A percentile compares a stretch with the other conserved stretches of the same genome.
Conservation (phyloP, 2,797 vertebrate genomes). For the Danio tinwini region DNA sequence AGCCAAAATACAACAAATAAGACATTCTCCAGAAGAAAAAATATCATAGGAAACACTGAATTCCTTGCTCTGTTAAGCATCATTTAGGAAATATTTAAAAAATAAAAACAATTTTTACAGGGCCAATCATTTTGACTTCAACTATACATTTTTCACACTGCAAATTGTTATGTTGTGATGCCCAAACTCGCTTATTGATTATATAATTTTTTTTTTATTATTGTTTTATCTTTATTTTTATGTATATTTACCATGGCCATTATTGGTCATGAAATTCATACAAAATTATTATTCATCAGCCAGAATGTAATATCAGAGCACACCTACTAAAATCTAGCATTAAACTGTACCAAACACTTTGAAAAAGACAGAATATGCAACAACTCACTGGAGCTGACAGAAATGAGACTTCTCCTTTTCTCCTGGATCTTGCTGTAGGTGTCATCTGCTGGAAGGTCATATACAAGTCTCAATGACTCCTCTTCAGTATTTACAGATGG, state of each 20-base stretch:
- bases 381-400: conserved; percentile 74
- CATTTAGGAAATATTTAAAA: too few species aligned
- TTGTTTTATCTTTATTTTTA: not conserved
- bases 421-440: conserved; percentile 74
- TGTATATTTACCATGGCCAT: not conserved
- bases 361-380: not conserved
- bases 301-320: not conserved
- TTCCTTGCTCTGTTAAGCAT: too few species aligned
- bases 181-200: not conserved
- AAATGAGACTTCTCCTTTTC: conserved; percentile 80
- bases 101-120: too few species aligned
- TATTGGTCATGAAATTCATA: not conserved
- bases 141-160: not conserved
- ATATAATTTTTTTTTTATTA: not conserved
- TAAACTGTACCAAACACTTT: not conserved
- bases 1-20: too few species aligned
- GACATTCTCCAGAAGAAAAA: too few species aligned
- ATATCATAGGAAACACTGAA: too few species aligned
- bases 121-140: not conserved
- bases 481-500: conserved; percentile 29
- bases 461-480: conserved; percentile 34
- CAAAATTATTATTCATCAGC: not conserved
- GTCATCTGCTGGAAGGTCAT: conserved; percentile 50
- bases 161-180: not conserved
- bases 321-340: not conserved